Evolutionary conservation across 2,888 invertebrate species (phyloP).

Genomic region (Pharmacophagus antenor): DNA sequence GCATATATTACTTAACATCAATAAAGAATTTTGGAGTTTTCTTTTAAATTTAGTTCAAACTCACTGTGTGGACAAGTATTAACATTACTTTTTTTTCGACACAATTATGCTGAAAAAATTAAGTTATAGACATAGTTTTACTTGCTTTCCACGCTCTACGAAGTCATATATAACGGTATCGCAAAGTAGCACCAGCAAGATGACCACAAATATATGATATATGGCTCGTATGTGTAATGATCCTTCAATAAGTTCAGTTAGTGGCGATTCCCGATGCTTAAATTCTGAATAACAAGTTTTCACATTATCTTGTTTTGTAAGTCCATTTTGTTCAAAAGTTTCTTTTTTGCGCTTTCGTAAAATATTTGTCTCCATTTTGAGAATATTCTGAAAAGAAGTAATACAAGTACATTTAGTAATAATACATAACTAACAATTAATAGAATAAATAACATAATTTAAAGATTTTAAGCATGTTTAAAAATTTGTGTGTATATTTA

Average conservation of each 20-base stretch:
- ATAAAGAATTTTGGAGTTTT: neutral
- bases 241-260: constrained; percentile 88
- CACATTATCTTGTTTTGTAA: constrained; percentile 40
- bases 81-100: neutral
- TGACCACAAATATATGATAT: constrained; percentile 91
- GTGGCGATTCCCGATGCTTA: constrained; percentile 86
- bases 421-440: neutral
- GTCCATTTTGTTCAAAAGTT: constrained; percentile 43
- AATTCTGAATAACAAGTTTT: constrained; percentile 70
- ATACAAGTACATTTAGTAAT: neutral
- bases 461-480: no score
- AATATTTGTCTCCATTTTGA: constrained; percentile 29
- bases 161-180: constrained; percentile 88
- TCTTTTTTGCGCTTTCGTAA: constrained; percentile 38
- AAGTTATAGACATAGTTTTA: constrained; percentile 38
- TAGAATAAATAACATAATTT: neutral
- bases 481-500: no score
- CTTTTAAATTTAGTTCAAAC: neutral
- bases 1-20: neutral
- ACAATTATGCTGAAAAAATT: neutral
- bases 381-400: constrained; percentile 14
- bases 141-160: constrained; percentile 88
- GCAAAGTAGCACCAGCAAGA: constrained; percentile 85
- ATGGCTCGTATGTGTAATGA: constrained; percentile 89
- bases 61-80: neutral